These are phyloP conservation scores for Blastobasis adustella DNA, from an alignment of 2,888 invertebrate species.

Conservation along the genomic window DNA sequence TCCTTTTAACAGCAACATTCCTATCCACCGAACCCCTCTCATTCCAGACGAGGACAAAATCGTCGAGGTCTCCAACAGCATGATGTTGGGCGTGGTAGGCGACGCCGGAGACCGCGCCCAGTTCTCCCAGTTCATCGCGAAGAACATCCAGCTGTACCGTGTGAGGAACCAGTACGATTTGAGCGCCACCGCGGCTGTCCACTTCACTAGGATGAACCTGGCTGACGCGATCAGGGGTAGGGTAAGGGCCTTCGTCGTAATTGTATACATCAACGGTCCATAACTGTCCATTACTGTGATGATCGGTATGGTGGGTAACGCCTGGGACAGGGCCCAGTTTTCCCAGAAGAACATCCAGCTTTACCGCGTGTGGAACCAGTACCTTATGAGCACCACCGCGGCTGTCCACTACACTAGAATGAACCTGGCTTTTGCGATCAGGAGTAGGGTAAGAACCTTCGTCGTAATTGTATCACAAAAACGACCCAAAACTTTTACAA, in stretches of 20 bases:
- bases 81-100: conserved; percentile 92
- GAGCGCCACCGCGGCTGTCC: conserved; percentile 88
- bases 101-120: conserved; percentile 94
- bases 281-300: no score
- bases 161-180: conserved; percentile 96
- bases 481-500: no score
- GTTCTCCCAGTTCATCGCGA: conserved; percentile 95
- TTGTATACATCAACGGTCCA: no score
- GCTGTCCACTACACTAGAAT: conserved; percentile 93
- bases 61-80: conserved; percentile 85
- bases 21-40: no score
- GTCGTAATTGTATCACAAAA: no score
- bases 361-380: conserved; percentile 96
- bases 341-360: conserved; percentile 96
- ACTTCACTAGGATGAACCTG: conserved; percentile 91
- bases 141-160: conserved; percentile 95
- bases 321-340: conserved; percentile 94
- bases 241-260: conserved; percentile 39
- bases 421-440: conserved; percentile 89
- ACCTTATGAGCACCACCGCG: conserved; percentile 88
- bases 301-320: conserved; percentile 92
- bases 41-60: conserved; percentile 92
- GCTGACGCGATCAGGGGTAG: conserved; percentile 89
- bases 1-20: no score
- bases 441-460: conserved; percentile 74